phyloP scores from a whole-genome alignment of 2,888 invertebrate species.

The Synanthedon vespiformis region DNA sequence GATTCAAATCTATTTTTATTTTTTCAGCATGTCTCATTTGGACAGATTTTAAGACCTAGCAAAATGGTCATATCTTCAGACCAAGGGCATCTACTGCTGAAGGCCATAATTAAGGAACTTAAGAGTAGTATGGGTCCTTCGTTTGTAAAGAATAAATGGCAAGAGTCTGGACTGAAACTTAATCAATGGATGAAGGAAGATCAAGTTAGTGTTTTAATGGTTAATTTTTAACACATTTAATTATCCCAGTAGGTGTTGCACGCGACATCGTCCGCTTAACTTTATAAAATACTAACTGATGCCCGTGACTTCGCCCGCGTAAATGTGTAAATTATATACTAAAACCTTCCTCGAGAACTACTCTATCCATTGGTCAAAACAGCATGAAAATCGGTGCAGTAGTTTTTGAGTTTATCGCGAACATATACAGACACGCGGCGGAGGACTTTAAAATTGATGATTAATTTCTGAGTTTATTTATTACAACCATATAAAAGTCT shows the following conservation, averaged over 20 bases:
- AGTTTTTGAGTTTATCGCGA: no score
- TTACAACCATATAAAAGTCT: no score
- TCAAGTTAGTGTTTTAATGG: slow-evolving; percentile 24
- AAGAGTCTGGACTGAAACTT: slow-evolving; percentile 45
- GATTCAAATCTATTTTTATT: slow-evolving; percentile 11
- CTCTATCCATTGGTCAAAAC: no score
- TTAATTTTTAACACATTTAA: not conserved
- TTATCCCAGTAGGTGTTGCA: no score
- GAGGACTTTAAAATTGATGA: no score
- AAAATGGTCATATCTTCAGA: slow-evolving; percentile 39
- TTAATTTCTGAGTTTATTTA: not conserved
- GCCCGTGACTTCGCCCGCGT: no score
- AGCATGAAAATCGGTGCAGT: no score
- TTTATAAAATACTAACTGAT: no score
- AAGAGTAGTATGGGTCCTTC: slow-evolving; percentile 58
- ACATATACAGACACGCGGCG: no score
- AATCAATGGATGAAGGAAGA: slow-evolving; percentile 58
- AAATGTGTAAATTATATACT: no score
- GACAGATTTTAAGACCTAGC: slow-evolving; percentile 36
- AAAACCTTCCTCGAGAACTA: no score
- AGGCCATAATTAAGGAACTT: slow-evolving; percentile 42
- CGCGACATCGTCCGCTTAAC: no score
- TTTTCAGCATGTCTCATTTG: slow-evolving; percentile 53
- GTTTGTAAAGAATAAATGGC: slow-evolving; percentile 56
- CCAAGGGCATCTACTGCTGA: slow-evolving; percentile 49